Evolutionary conservation across 2,113 vertebrate genomes (phyloP).

Genomic region (Parus major): DNA sequence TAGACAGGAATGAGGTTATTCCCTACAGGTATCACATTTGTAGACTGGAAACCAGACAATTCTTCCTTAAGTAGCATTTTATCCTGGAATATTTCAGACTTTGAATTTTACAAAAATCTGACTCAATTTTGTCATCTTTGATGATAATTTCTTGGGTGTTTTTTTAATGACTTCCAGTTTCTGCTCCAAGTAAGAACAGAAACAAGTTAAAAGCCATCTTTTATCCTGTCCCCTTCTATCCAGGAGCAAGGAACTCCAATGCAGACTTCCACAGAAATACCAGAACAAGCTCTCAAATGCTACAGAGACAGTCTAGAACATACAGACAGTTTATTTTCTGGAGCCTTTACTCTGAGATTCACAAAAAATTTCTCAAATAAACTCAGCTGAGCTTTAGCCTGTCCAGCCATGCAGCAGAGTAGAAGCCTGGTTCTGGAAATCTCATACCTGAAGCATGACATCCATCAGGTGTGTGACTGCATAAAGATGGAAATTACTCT

Average conservation of each 20-base stretch:
- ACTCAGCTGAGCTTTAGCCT: background rate
- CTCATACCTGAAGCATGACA: background rate
- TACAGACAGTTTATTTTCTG: background rate
- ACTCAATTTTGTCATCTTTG: background rate
- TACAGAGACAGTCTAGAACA: background rate
- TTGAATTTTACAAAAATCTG: background rate
- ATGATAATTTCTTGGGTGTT: background rate
- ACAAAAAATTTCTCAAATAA: background rate
- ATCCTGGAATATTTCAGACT: background rate
- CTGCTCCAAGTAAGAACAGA: background rate
- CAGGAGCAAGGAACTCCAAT: background rate
- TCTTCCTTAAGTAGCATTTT: background rate
- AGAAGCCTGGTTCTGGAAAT: background rate
- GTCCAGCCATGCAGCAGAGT: background rate
- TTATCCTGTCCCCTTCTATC: background rate
- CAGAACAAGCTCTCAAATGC: background rate
- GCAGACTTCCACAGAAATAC: too few relatives aligned
- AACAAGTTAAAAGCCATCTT: background rate
- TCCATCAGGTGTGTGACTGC: background rate
- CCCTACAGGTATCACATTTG: background rate
- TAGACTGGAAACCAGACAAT: background rate
- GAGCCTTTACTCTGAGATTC: background rate
- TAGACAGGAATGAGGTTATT: background rate
- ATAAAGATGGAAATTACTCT: background rate
- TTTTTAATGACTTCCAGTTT: background rate